Base-by-base conservation (phyloP, 2,888 invertebrate species). In the Plemyria rubiginata region DNA sequence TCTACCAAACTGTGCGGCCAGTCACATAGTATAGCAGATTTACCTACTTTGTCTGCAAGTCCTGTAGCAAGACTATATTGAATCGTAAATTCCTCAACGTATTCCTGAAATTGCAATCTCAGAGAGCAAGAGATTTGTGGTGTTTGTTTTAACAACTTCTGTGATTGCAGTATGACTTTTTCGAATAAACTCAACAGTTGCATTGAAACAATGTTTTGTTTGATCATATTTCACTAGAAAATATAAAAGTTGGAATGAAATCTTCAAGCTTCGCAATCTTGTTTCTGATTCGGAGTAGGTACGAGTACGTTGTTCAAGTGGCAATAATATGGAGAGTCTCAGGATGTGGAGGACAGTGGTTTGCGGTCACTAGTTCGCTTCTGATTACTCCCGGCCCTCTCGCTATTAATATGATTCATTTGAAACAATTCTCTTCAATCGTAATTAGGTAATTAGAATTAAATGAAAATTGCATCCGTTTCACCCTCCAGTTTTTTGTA, bases 341-440 rank as follows among this genome's bases (percentile, higher is more conserved):
- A 11, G 53, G 15, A 29, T 40, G 54, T 60, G 54, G 54, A 55
- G 62, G 60, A 51, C 77, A 72, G 66, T 69, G 86, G 87, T 82
- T 68, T 82, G 84, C 72, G 83, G 87, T 80, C 73, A 66, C 61
- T 60, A 62, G 68, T 46, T 61, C 70, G 64, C 63, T 73, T 83
- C 77, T 71, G 81, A 82, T 86, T 84, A 82, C 84, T 68, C 65
- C 70, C 73, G 72, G 73, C 65, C 76, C 74, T 73, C 74, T 78
- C 77, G 72, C 9, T 38, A 38, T 75, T 79, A n/a, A 75, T 15
- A 43, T 77, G 73, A 71, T 66, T 61, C 70, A 70, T 76, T 74
- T 68, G 67, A 64, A 73, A 71, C 55, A 66, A 60, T 59, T 54
- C 66, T 65, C 60, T 69, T 73, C 60, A 66, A 49, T 65, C 64